Evolutionary conservation across 2,888 invertebrate genomes (phyloP).

Genomic region (Acrobasis repandana): DNA sequence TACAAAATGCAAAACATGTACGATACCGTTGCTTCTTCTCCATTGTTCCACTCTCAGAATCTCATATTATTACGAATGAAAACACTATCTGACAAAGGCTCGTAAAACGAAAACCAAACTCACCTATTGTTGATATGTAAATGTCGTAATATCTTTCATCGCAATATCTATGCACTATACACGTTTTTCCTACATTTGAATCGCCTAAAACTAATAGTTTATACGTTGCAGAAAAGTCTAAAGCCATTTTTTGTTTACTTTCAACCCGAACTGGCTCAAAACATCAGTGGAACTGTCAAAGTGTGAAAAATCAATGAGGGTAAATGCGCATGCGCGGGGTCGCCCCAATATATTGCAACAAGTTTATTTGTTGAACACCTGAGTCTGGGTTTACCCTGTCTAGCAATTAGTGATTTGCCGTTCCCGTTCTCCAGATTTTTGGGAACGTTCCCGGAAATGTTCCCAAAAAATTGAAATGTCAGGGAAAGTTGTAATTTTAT

Average conservation of each 20-base stretch:
- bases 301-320: slow-evolving; percentile 76
- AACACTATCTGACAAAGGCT: slow-evolving; percentile 64
- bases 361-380: slow-evolving; percentile 45
- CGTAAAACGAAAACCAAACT: slow-evolving; percentile 75
- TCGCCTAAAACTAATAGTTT: slow-evolving; percentile 94
- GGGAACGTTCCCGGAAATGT: too few species aligned
- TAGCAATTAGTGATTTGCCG: too few species aligned
- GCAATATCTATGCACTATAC: slow-evolving; percentile 94
- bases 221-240: slow-evolving; percentile 93
- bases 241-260: slow-evolving; percentile 87
- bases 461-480: too few species aligned
- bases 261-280: slow-evolving; percentile 56
- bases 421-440: too few species aligned
- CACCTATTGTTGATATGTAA: slow-evolving; percentile 95
- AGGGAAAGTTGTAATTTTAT: too few species aligned
- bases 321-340: slow-evolving; percentile 68
- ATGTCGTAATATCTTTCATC: slow-evolving; percentile 95
- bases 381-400: slow-evolving; percentile 32
- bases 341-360: slow-evolving; percentile 57
- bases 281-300: slow-evolving; percentile 79
- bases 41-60: slow-evolving; percentile 48
- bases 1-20: not conserved
- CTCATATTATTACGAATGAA: slow-evolving; percentile 9
- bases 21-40: slow-evolving; percentile 4
- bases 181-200: slow-evolving; percentile 95